Conservation (phyloP, 2,113 vertebrate genomes). For the Butastur rufipennis region DNA sequence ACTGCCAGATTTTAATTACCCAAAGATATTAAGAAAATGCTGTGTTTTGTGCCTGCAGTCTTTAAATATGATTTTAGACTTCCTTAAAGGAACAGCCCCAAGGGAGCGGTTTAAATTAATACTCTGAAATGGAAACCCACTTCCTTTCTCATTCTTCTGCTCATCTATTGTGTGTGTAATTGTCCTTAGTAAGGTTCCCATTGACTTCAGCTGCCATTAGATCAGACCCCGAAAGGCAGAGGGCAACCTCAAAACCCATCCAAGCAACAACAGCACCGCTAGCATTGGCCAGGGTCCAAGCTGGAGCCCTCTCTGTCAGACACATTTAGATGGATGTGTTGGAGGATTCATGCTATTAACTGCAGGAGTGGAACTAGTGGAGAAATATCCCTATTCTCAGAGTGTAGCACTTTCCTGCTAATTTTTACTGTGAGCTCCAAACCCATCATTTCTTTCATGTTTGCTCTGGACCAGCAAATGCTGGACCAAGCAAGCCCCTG, state of each 20-base stretch:
- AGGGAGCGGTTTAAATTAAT: not conserved
- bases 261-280: not conserved
- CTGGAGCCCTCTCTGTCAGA: not conserved
- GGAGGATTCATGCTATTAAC: not conserved
- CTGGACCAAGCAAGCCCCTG: not conserved
- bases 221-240: not conserved
- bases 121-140: not conserved
- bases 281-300: not conserved
- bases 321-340: not conserved
- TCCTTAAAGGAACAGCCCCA: not conserved
- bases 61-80: not conserved
- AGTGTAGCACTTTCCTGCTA: not conserved
- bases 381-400: not conserved
- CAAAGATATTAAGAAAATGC: not conserved
- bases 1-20: slow-evolving; percentile 3
- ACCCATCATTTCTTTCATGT: not conserved
- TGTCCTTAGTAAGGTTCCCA: not conserved
- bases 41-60: not conserved
- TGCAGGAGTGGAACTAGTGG: not conserved
- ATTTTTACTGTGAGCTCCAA: not conserved
- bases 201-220: not conserved
- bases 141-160: not conserved
- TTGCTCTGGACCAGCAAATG: not conserved
- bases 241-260: not conserved
- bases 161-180: not conserved